Conservation (phyloP, 64 coral and sea anemone species). For the Exaiptasia diaphana region DNA sequence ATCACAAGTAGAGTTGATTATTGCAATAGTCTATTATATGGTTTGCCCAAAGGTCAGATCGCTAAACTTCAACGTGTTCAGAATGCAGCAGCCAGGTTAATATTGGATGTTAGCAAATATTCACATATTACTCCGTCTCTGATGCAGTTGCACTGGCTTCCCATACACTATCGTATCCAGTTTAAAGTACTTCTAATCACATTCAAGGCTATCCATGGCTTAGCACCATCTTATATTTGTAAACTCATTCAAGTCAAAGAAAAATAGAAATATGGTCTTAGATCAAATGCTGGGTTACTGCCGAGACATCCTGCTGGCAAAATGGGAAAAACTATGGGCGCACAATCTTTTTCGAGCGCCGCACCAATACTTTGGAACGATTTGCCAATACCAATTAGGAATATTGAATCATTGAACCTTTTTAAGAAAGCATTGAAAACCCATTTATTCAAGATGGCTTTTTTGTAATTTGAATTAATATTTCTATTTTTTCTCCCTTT, state of each 20-base stretch:
- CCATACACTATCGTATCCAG: neutral
- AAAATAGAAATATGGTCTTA: neutral
- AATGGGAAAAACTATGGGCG: too few species aligned
- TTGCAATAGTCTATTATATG: neutral
- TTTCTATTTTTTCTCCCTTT: too few species aligned
- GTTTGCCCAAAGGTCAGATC: neutral
- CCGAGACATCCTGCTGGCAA: too few species aligned
- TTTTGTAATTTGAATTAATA: too few species aligned
- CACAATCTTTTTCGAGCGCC: too few species aligned
- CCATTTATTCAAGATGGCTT: too few species aligned
- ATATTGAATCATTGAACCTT: too few species aligned
- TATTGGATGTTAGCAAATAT: neutral
- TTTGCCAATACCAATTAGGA: too few species aligned
- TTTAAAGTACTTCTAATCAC: constrained; percentile 3
- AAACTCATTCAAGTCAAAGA: neutral
- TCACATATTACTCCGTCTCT: neutral
- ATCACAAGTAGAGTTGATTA: constrained; percentile 4
- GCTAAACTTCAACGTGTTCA: constrained; percentile 15
- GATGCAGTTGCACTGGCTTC: neutral
- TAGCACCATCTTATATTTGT: constrained; percentile 1
- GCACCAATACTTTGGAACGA: too few species aligned
- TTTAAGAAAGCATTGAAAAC: too few species aligned
- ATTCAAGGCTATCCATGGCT: neutral
- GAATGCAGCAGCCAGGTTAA: constrained; percentile 13
- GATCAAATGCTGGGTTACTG: neutral